Percentiles rank a stretch among this genome's conserved stretches.
Evolutionary conservation across 1,140 invertebrate genomes (phyloP).

Genomic region (Cotesia vestalis): DNA sequence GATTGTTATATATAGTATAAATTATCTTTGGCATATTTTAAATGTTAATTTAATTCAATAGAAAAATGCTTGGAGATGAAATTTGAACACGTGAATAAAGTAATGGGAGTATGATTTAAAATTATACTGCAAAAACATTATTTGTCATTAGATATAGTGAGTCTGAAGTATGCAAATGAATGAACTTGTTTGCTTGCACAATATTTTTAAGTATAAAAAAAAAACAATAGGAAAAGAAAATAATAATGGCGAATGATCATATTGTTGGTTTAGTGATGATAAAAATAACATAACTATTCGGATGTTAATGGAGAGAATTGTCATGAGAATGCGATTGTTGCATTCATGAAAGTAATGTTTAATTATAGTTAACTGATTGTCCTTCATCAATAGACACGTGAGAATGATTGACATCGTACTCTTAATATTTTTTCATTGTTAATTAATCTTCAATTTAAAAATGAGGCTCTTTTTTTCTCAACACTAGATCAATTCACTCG

Average conservation of each 20-base stretch:
- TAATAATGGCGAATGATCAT: background rate
- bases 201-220: background rate
- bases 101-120: too few relatives aligned
- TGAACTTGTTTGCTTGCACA: background rate
- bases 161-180: too few relatives aligned
- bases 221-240: background rate
- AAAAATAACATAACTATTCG: background rate
- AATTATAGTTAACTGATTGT: conserved; percentile 3
- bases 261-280: background rate
- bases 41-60: too few relatives aligned
- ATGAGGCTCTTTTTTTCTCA: too few relatives aligned
- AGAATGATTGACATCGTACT: conserved; percentile 4
- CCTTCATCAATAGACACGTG: conserved; percentile 1
- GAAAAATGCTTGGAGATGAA: too few relatives aligned
- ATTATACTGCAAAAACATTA: too few relatives aligned
- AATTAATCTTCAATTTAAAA: too few relatives aligned
- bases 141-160: too few relatives aligned
- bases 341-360: background rate
- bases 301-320: background rate
- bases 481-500: background rate
- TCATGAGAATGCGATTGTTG: background rate
- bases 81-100: too few relatives aligned
- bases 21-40: conserved; percentile 16
- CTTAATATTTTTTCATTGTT: too few relatives aligned
- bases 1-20: conserved; percentile 16